Evolutionary conservation across 2,888 invertebrate species (phyloP).

Genomic region (Protophormia terraenovae): DNA sequence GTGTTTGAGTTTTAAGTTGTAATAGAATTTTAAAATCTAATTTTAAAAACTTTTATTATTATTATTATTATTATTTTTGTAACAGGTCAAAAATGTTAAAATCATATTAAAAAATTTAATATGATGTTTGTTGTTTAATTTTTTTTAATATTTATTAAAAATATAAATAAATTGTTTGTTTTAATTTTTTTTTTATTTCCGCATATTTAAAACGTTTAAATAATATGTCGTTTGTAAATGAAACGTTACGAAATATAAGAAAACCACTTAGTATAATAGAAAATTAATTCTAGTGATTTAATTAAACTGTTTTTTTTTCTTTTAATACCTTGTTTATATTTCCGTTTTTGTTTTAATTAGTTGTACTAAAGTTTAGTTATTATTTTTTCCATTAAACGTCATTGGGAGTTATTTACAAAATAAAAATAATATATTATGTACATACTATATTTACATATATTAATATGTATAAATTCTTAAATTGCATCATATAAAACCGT

Average conservation of each 20-base stretch:
- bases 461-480: not conserved
- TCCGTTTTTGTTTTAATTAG: conserved; percentile 11
- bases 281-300: not conserved
- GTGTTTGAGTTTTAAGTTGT: no score
- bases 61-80: no score
- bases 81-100: no score
- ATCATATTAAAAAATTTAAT: no score
- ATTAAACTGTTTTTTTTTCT: not conserved
- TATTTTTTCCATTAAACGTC: conserved; percentile 12
- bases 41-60: no score
- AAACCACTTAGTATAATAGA: not conserved
- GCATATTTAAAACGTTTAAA: not conserved
- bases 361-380: not conserved
- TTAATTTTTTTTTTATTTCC: no score
- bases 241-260: no score
- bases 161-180: no score
- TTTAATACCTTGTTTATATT: not conserved
- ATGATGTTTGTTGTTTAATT: no score
- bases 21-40: no score
- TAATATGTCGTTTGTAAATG: not conserved
- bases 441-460: not conserved
- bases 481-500: conserved; percentile 18
- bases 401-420: not conserved
- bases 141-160: no score
- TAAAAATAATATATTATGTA: not conserved